Conservation (phyloP, 2,888 invertebrate genomes). For the Syrista parreyssii region DNA sequence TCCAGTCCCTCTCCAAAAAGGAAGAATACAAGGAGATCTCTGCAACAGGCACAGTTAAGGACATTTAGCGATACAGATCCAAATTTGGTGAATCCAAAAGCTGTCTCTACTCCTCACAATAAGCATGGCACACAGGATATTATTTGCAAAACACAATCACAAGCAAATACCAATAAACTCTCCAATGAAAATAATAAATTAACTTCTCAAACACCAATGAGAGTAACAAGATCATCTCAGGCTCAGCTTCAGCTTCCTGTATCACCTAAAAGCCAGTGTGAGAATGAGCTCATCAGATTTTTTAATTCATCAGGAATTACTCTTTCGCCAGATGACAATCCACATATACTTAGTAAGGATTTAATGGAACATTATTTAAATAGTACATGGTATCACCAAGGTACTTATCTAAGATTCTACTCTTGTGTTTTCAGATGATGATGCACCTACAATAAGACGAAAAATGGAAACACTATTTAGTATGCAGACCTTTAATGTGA, state of each 20-base stretch:
- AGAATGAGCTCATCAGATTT: constrained; percentile 40
- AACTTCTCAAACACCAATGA: not conserved
- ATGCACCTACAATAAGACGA: constrained; percentile 37
- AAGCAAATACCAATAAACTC: not conserved
- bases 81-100: not conserved
- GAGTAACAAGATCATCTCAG: not conserved
- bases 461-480: constrained; percentile 45
- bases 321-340: constrained; percentile 32
- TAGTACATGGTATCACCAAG: not conserved
- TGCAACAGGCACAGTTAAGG: not conserved
- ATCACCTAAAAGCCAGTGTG: constrained; percentile 8
- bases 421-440: constrained; percentile 32
- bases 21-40: not conserved
- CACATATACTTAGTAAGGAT: constrained; percentile 41
- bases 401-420: constrained; percentile 24
- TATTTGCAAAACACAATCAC: not conserved
- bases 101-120: not conserved
- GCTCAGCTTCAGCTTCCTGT: not conserved
- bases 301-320: constrained; percentile 46
- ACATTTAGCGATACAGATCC: not conserved
- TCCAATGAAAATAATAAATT: not conserved
- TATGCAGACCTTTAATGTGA: not conserved
- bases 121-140: not conserved
- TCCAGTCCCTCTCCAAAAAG: not conserved
- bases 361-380: constrained; percentile 11